These are phyloP conservation scores for Murina feae DNA, from an alignment of 2,113 vertebrate genomes.

Conservation along the genomic window DNA sequence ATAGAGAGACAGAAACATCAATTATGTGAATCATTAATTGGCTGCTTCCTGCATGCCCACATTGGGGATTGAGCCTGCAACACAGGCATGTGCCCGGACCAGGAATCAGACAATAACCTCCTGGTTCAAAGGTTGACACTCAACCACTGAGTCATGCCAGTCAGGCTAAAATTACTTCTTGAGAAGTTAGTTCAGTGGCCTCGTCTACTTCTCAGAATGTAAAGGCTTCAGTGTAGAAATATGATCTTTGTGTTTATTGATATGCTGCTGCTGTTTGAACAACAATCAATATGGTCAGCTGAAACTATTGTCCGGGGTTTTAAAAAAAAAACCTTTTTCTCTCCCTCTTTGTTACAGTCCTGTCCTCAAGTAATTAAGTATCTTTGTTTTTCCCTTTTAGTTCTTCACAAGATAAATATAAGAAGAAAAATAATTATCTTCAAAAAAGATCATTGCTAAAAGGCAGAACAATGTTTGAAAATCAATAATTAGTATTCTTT, in stretches of 20 bases:
- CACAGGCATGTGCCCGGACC: no score
- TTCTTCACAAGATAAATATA: slow-evolving; percentile 44
- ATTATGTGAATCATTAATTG: no score
- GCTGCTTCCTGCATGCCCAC: no score
- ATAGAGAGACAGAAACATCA: no score
- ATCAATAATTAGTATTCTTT: background rate
- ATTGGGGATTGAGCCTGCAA: no score
- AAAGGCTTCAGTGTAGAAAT: slow-evolving; percentile 13
- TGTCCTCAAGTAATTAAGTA: slow-evolving; percentile 31
- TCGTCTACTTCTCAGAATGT: background rate
- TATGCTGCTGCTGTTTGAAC: background rate
- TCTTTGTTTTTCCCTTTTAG: slow-evolving; percentile 46
- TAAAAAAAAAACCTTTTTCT: background rate
- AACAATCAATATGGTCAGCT: background rate
- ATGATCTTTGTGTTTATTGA: slow-evolving; percentile 1
- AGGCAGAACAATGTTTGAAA: slow-evolving; percentile 26
- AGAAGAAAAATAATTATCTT: slow-evolving; percentile 48
- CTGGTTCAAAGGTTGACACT: no score
- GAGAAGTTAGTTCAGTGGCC: slow-evolving; percentile 37
- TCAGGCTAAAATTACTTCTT: slow-evolving; percentile 10
- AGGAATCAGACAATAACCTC: no score
- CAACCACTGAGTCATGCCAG: no score
- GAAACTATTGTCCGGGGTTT: background rate
- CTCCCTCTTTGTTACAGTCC: slow-evolving; percentile 12
- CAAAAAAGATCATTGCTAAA: slow-evolving; percentile 15